phyloP scores from a whole-genome alignment of 2,113 vertebrate genomes.

The Myanophis thanlyinensis region DNA sequence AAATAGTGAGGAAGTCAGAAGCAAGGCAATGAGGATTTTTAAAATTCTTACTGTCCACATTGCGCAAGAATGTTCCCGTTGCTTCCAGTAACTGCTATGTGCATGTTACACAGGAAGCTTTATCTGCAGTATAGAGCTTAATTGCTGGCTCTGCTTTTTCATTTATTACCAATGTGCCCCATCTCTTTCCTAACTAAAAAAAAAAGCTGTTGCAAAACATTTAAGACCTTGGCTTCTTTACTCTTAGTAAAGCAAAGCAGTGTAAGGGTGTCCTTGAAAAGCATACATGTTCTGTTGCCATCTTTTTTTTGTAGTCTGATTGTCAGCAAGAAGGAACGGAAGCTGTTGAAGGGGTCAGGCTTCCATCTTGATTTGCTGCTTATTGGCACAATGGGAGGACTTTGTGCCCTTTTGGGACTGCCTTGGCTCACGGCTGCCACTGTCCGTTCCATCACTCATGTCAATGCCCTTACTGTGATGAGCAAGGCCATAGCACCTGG shows the following conservation, averaged over 20 bases:
- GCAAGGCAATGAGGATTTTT: not conserved
- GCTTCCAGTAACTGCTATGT: not conserved
- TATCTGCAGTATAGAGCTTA: not conserved
- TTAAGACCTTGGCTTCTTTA: not conserved
- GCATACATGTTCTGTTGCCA: not conserved
- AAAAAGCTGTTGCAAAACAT: not conserved
- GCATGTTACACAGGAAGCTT: not conserved
- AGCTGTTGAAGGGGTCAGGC: constrained; percentile 90
- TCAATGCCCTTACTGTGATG: constrained; percentile 96
- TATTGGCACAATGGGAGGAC: constrained; percentile 87
- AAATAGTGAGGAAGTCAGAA: not conserved
- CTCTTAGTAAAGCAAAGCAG: not conserved
- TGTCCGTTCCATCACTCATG: constrained; percentile 91
- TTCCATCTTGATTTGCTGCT: constrained; percentile 96
- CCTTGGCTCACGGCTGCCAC: constrained; percentile 96
- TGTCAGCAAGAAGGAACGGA: constrained; percentile 93
- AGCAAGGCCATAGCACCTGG: constrained; percentile 93
- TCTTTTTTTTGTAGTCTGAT: constrained; percentile 79
- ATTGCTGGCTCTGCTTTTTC: not conserved
- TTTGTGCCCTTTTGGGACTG: constrained; percentile 91
- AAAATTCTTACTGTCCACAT: not conserved
- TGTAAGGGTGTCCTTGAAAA: not conserved
- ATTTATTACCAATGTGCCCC: not conserved
- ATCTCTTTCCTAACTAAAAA: not conserved
- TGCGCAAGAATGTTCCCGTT: not conserved